Evolutionary conservation across 2,888 invertebrate genomes (phyloP).

Genomic region (Phymatocera aterrima): DNA sequence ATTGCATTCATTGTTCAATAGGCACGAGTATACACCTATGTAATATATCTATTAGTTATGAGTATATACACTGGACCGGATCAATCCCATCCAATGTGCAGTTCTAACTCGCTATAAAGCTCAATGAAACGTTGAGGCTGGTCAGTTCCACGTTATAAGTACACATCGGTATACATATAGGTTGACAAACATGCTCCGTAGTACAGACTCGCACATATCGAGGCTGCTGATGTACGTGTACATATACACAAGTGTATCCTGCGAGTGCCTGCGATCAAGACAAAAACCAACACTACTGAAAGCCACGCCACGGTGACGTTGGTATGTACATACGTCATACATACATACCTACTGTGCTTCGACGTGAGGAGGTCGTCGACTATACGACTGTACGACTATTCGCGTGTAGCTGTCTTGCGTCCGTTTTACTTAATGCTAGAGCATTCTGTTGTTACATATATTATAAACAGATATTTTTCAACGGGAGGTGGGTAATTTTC

Average conservation of each 20-base stretch:
- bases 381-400: too few species aligned
- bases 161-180: background rate
- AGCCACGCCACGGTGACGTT: conserved; percentile 21
- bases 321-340: conserved; percentile 72
- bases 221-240: background rate
- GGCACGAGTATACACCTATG: too few species aligned
- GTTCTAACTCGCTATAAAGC: background rate
- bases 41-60: too few species aligned
- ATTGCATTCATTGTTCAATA: too few species aligned
- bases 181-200: background rate
- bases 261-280: too few species aligned
- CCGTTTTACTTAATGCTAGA: background rate
- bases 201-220: background rate
- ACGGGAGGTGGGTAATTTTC: background rate
- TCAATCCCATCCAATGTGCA: background rate
- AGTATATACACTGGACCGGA: too few species aligned
- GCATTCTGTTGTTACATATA: background rate
- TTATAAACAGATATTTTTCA: too few species aligned
- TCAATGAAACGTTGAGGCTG: conserved; percentile 51
- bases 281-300: too few species aligned
- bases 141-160: conserved; percentile 49
- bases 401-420: conserved; percentile 70
- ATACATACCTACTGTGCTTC: too few species aligned
- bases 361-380: too few species aligned
- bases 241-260: background rate